phyloP scores from a whole-genome alignment of 2,888 invertebrate genomes.

The Venustoraphidia nigricollis region DNA sequence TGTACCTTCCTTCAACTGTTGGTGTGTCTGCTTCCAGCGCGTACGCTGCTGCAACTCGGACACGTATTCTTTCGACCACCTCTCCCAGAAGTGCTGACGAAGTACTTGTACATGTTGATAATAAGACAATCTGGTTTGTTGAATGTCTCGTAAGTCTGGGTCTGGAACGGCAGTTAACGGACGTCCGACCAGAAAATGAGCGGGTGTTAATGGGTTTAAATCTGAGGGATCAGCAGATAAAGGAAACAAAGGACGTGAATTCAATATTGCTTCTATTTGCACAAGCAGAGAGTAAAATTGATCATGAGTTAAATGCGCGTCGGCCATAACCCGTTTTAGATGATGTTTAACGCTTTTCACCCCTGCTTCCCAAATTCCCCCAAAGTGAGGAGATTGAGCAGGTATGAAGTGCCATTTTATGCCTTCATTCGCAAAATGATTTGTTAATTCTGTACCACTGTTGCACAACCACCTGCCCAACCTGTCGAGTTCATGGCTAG shows the following conservation, averaged over 20 bases:
- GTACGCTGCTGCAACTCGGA: slow-evolving; percentile 6
- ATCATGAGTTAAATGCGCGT: slow-evolving; percentile 11
- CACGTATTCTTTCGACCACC: slow-evolving; percentile 10
- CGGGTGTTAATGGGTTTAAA: slow-evolving; percentile 9
- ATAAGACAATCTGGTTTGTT: too few species aligned
- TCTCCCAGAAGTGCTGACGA: slow-evolving; percentile 4
- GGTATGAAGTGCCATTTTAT: slow-evolving; percentile 15
- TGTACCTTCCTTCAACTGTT: not conserved
- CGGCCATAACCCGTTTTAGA: slow-evolving; percentile 9
- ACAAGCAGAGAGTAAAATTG: slow-evolving; percentile 13
- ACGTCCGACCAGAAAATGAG: too few species aligned
- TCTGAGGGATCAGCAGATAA: slow-evolving; percentile 10
- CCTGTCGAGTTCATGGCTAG: slow-evolving; percentile 7
- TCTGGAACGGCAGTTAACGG: slow-evolving; percentile 7
- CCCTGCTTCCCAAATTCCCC: slow-evolving; percentile 16
- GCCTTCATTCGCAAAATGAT: too few species aligned
- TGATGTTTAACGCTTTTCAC: slow-evolving; percentile 14
- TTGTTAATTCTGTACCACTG: too few species aligned
- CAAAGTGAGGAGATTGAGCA: slow-evolving; percentile 13
- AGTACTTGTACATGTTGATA: slow-evolving; percentile 10
- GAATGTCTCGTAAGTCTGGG: too few species aligned
- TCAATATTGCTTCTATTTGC: slow-evolving; percentile 15
- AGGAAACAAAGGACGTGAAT: slow-evolving; percentile 13
- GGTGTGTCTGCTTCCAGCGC: not conserved
- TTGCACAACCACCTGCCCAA: too few species aligned